These are phyloP conservation scores for Gracilinanus agilis DNA, from an alignment of 2,113 vertebrate genomes.

Conservation along the genomic window DNA sequence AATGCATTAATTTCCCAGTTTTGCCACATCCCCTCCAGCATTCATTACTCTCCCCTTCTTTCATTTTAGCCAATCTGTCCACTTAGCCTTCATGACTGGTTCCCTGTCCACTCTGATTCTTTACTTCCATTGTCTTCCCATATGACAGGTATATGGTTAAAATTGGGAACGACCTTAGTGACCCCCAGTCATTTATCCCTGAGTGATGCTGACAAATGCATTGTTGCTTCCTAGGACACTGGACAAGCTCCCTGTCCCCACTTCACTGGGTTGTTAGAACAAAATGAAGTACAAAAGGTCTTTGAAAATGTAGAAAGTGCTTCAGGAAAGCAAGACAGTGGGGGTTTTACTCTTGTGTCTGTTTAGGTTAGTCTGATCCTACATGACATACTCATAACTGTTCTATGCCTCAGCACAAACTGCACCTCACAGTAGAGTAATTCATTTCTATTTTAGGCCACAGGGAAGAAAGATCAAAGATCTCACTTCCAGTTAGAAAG, in stretches of 20 bases:
- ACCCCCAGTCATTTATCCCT: not conserved
- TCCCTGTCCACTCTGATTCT: not conserved
- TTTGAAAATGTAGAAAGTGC: not conserved
- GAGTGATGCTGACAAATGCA: not conserved
- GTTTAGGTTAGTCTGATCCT: not conserved
- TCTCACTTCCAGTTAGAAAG: not conserved
- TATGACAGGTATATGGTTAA: not conserved
- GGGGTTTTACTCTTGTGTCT: not conserved
- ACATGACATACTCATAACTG: not conserved
- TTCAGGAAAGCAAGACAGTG: not conserved
- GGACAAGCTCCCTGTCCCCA: not conserved
- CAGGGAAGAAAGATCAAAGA: not conserved
- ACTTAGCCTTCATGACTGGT: not conserved
- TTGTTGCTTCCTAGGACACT: not conserved
- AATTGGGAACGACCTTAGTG: not conserved
- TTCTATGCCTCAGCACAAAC: not conserved
- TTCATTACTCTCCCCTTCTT: too few species aligned
- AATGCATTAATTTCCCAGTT: too few species aligned
- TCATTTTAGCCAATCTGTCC: too few species aligned
- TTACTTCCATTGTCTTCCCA: not conserved
- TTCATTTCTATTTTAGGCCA: constrained; percentile 44
- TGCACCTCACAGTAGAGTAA: not conserved
- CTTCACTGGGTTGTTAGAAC: not conserved
- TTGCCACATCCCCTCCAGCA: too few species aligned
- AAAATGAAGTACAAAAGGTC: not conserved